Conservation (phyloP, 2,797 vertebrate species). For the Chloroceryle amazona region DNA sequence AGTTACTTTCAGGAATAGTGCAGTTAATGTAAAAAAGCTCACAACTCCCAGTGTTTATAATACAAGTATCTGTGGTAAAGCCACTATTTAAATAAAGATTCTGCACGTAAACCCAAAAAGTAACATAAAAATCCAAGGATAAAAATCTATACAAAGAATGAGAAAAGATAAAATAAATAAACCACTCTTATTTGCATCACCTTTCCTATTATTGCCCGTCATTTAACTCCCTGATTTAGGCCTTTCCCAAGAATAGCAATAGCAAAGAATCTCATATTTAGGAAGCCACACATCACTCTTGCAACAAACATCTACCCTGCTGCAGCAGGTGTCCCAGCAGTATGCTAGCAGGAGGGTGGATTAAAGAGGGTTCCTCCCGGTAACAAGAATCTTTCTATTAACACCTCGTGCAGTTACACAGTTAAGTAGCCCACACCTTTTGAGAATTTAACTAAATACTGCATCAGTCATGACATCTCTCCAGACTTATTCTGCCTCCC, state of each 20-base stretch:
- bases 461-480: neutral
- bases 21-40: neutral
- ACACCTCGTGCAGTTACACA: neutral
- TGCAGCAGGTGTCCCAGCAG: neutral
- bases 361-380: neutral
- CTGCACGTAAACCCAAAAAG: neutral
- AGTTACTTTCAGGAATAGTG: neutral
- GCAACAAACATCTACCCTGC: neutral
- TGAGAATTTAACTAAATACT: neutral
- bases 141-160: neutral
- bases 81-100: neutral
- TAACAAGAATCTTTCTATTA: neutral
- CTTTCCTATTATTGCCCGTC: neutral
- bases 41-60: neutral
- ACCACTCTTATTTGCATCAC: neutral
- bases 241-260: neutral
- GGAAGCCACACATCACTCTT: neutral
- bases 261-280: neutral
- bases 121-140: neutral
- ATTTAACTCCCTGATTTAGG: neutral
- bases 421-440: neutral
- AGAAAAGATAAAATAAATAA: neutral
- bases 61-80: neutral
- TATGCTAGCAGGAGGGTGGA: neutral
- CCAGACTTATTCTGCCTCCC: neutral